Percentiles rank a stretch among this genome's conserved stretches.
Conservation (phyloP, 2,797 vertebrate genomes). For the Hyperoplus immaculatus region DNA sequence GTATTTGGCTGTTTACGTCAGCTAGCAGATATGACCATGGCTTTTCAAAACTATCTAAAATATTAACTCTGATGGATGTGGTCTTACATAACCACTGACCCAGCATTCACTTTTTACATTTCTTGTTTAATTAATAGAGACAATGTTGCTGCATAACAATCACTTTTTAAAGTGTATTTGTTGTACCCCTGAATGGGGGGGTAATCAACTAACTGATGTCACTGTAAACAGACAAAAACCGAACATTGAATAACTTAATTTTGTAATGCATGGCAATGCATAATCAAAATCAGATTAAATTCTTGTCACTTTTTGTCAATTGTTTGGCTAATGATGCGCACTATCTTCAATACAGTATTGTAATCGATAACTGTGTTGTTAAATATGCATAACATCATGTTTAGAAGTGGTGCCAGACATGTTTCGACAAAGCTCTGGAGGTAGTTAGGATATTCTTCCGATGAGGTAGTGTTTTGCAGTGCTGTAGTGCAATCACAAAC, state of each 20-base stretch:
- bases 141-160: slow-evolving; percentile 22
- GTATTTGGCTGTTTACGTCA: slow-evolving; percentile 45
- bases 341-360: not conserved
- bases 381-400: slow-evolving; percentile 36
- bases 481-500: slow-evolving; percentile 51
- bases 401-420: slow-evolving; percentile 13
- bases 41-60: slow-evolving; percentile 37
- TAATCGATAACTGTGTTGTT: slow-evolving; percentile 21
- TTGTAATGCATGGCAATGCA: no score
- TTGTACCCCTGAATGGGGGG: not conserved
- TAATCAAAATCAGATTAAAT: no score
- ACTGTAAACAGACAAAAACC: no score
- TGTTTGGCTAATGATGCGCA: not conserved
- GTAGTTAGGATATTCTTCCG: slow-evolving; percentile 2
- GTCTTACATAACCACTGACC: slow-evolving; percentile 27
- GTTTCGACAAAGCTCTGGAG: not conserved
- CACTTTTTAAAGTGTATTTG: slow-evolving; percentile 22
- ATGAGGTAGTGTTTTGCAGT: slow-evolving; percentile 47
- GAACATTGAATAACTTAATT: no score
- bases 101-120: slow-evolving; percentile 22
- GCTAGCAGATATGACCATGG: slow-evolving; percentile 13
- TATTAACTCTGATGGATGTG: slow-evolving; percentile 51
- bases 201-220: not conserved
- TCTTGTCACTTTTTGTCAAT: no score
- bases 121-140: slow-evolving; percentile 31